Base-by-base conservation (phyloP, 2,113 vertebrate species). In the Lutjanus erythropterus region DNA sequence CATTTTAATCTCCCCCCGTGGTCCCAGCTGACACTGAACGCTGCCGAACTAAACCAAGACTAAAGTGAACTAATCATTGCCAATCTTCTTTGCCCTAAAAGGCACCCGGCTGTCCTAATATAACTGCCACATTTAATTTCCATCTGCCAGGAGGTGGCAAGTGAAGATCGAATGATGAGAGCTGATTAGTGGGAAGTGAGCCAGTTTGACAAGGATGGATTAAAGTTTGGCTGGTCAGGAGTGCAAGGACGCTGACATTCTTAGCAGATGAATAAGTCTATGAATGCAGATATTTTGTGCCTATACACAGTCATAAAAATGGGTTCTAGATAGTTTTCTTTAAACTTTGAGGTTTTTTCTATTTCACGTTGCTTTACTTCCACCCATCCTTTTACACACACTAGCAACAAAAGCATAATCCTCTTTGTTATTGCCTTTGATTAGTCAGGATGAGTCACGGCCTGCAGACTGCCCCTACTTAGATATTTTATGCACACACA, bases 41-140 rank as follows among this genome's bases (percentile, higher is more conserved):
- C 50, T n/a, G 41, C 71, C 55, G 56, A 83, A 60, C 60, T 70
- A 68, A 81, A 79, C 68, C 82, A 76, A 69, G 71, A 84, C 77
- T 84, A 80, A 88, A 81, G 50, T 33, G 71, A 83, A 73, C 66
- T 84, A 82, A 90, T 91, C 72, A 83, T 62, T 83, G 80, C 66
- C 88, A 87, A 86, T 90, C 79, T 78, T 58, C 80, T 78, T 74
- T 83, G 59, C 66, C 78, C 70, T 81, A 53, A 86, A 79, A 84
- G 75, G 71, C 58, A 7, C 65, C 65, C 71, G 46, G 69, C 80
- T 79, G 70, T 80, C 62, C 78, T 85, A 87, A 83, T 81, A 69
- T 68, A 86, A 79, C 87, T 85, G 88, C 86, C 91, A 84, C 80
- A 52, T 83, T 77, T 78, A 39, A 86, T 90, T 75, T 88, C 73